These are phyloP conservation scores for Eristalis intricaria DNA, from an alignment of 2,888 invertebrate genomes.

Conservation along the genomic window DNA sequence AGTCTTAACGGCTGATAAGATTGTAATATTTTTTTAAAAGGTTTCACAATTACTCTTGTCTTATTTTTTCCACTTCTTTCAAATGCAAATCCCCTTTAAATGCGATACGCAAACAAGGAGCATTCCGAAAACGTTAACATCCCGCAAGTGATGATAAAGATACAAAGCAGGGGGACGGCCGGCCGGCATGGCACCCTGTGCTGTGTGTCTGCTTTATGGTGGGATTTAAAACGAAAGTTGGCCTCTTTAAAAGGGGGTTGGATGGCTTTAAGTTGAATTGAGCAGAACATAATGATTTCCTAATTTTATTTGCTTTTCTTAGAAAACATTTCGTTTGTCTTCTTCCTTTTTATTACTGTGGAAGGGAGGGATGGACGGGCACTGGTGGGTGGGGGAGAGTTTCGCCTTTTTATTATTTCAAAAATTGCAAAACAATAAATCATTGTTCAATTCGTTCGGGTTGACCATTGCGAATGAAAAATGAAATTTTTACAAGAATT, in stretches of 20 bases:
- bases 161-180: not conserved
- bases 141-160: conserved; percentile 39
- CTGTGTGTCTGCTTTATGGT: conserved; percentile 36
- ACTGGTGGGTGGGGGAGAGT: not conserved
- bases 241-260: conserved; percentile 37
- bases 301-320: conserved; percentile 61
- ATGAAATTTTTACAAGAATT: conserved; percentile 34
- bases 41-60: conserved; percentile 71
- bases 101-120: conserved; percentile 68
- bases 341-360: not conserved
- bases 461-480: conserved; percentile 63
- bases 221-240: conserved; percentile 62
- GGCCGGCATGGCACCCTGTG: not conserved
- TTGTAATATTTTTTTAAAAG: conserved; percentile 73
- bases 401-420: conserved; percentile 34
- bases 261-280: conserved; percentile 65
- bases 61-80: conserved; percentile 41
- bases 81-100: conserved; percentile 71
- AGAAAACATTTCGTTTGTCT: not conserved
- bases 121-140: conserved; percentile 54
- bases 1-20: conserved; percentile 71
- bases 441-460: conserved; percentile 66
- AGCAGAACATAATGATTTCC: conserved; percentile 70
- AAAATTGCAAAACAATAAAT: conserved; percentile 66
- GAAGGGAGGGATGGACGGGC: not conserved